Conservation (phyloP, 30 jellyfish, hydroid and myxozoan species). For the Aurelia aurita region DNA sequence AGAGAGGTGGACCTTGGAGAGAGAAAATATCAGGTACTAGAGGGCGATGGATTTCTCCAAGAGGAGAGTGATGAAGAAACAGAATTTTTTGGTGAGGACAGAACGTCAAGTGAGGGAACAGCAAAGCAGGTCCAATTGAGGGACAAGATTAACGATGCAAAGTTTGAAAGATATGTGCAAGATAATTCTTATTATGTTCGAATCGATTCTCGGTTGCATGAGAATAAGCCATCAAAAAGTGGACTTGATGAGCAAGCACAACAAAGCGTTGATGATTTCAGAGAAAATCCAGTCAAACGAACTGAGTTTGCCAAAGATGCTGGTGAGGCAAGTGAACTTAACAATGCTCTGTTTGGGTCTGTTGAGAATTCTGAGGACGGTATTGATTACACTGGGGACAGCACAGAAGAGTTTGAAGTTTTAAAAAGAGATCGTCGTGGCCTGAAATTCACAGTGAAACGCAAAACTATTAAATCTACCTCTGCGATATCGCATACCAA, state of each 20-base stretch:
- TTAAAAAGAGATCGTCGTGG: conserved; percentile 37
- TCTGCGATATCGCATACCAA: conserved; percentile 21
- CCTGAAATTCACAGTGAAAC: conserved; percentile 26
- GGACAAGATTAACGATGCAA: no score
- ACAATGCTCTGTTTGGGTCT: not conserved
- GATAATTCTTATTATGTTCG: no score
- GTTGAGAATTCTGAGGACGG: not conserved
- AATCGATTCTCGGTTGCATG: no score
- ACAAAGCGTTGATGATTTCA: no score
- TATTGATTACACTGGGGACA: not conserved
- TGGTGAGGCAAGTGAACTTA: not conserved
- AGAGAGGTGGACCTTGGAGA: not conserved
- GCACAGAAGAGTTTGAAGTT: not conserved
- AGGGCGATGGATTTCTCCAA: not conserved
- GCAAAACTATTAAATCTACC: conserved; percentile 24
- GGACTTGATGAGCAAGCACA: not conserved
- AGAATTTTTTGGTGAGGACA: no score
- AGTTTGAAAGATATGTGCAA: no score
- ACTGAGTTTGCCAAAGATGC: not conserved
- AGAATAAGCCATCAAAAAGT: not conserved
- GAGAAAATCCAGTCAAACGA: no score
- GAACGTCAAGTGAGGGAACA: no score
- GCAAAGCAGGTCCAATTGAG: not conserved
- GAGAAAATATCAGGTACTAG: not conserved
- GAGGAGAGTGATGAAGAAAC: not conserved